phyloP scores from a whole-genome alignment of 2,797 vertebrate genomes.

The Xenopus petersii region DNA sequence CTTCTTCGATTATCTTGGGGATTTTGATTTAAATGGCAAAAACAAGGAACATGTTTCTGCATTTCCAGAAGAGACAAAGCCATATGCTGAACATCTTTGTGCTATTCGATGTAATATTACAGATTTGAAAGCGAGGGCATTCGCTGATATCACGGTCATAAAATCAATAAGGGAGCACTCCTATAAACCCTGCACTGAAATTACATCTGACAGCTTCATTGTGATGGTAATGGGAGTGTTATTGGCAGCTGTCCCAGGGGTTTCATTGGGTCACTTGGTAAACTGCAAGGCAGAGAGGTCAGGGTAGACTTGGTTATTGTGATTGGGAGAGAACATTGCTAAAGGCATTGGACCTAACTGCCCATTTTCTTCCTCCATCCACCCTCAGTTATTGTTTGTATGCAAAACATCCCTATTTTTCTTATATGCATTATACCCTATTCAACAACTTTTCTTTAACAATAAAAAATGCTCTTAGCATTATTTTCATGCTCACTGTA shows the following conservation, averaged over 20 bases:
- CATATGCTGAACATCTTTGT: neutral
- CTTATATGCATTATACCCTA: too few species aligned
- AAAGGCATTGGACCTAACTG: neutral
- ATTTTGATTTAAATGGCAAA: too few species aligned
- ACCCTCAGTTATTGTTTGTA: conserved; percentile 3
- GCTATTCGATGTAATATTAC: conserved; percentile 3
- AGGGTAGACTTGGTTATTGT: conserved; percentile 9
- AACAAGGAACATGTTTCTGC: neutral
- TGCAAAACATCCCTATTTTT: too few species aligned
- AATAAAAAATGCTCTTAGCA: too few species aligned
- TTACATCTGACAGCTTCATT: conserved; percentile 12
- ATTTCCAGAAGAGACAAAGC: neutral
- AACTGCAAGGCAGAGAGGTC: neutral
- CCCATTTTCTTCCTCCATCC: neutral
- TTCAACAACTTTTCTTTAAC: too few species aligned
- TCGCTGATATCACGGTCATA: neutral
- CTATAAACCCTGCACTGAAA: neutral
- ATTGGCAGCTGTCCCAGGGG: conserved; percentile 5
- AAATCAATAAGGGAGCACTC: conserved; percentile 24
- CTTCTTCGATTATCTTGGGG: too few species aligned
- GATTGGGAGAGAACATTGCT: neutral
- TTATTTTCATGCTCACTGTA: too few species aligned
- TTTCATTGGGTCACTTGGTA: neutral
- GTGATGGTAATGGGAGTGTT: conserved; percentile 4
- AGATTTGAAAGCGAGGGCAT: conserved; percentile 5